Evolutionary conservation across 2,888 invertebrate species (phyloP), one percentile per base, ranked within the genome.

Genomic region (Trissolcus brochymenae): DNA sequence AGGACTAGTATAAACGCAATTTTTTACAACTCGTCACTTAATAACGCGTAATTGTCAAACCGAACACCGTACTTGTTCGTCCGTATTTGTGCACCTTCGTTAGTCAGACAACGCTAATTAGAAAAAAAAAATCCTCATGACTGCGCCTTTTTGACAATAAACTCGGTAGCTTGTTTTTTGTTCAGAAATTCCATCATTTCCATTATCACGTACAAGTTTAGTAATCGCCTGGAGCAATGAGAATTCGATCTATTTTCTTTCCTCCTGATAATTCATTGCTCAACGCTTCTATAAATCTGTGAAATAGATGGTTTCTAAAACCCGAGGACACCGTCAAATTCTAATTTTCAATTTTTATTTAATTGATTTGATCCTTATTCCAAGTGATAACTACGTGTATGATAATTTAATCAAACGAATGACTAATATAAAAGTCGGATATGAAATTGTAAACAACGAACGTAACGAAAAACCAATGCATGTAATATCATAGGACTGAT

Each of bases 1-100:
- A 64, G 92, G 92, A 86, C 90, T 92, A 83, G 91, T 92, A 84
- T 92, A 90, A 90, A 80, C 50, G 41, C 51, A 59, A 66, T 76
- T 76, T 74, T 74, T 80, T 78, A 72, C 76, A 76, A 53, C 76
- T 78, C 65, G 68, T 80, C 79, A 80, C 79, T 81, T 79, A 80
- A 82, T 80, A 80, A 81, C 80, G 81, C 83, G 80, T 84, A 82
- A 82, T 78, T 71, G 59, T 79, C 73, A 82, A 78, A 80, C 77
- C 82, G 82, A 80, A 71, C 83, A 81, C 84, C 84, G 84, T 85
- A 81, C 75, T 84, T 84, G 81, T 83, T 81, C 81, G 80, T 80
- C 74, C 68, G 73, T 55, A 61, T 55, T 64, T 60, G 74, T 73
- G 41, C 67, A 67, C 60, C 73, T 67, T 66, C 71, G 64, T 75